Percentiles rank a stretch among this genome's conserved stretches.
Conservation (phyloP, 1,140 invertebrate genomes). For the Charaxes varanes region DNA sequence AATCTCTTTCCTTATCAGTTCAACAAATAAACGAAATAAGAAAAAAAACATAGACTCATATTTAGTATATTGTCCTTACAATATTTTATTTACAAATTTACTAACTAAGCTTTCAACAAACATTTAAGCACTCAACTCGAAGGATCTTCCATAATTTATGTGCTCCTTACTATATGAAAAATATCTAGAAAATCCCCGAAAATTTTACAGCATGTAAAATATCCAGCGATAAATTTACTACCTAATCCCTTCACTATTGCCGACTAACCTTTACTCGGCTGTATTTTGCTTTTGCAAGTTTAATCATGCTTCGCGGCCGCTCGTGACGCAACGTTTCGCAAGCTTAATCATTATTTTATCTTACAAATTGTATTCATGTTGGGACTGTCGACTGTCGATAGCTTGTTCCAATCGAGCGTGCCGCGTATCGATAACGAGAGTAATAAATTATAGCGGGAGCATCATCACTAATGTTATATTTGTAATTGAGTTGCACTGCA, state of each 20-base stretch:
- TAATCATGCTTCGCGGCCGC: conserved; percentile 59
- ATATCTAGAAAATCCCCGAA: too few relatives aligned
- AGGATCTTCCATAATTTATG: too few relatives aligned
- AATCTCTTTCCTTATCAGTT: too few relatives aligned
- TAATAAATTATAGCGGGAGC: conserved; percentile 7
- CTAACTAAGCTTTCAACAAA: too few relatives aligned
- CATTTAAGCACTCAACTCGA: too few relatives aligned
- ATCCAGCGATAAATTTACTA: conserved; percentile 28
- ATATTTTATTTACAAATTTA: too few relatives aligned
- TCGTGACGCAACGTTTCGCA: conserved; percentile 71
- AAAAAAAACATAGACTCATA: too few relatives aligned
- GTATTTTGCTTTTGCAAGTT: conserved; percentile 72
- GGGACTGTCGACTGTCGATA: conserved; percentile 43
- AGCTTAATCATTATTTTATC: conserved; percentile 71
- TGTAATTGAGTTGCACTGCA: conserved; percentile 1
- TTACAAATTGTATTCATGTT: conserved; percentile 68
- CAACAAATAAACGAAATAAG: too few relatives aligned
- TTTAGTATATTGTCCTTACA: too few relatives aligned
- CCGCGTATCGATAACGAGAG: conserved; percentile 11
- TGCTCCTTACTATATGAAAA: too few relatives aligned
- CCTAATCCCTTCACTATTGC: conserved; percentile 36
- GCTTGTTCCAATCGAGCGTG: conserved; percentile 13
- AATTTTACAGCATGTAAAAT: too few relatives aligned
- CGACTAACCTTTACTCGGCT: conserved; percentile 66
- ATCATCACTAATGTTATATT: conserved; percentile 12